Percentiles rank a stretch among this genome's conserved stretches.
phyloP scores from a whole-genome alignment of 2,797 vertebrate species.

The Muscicapa comitata region DNA sequence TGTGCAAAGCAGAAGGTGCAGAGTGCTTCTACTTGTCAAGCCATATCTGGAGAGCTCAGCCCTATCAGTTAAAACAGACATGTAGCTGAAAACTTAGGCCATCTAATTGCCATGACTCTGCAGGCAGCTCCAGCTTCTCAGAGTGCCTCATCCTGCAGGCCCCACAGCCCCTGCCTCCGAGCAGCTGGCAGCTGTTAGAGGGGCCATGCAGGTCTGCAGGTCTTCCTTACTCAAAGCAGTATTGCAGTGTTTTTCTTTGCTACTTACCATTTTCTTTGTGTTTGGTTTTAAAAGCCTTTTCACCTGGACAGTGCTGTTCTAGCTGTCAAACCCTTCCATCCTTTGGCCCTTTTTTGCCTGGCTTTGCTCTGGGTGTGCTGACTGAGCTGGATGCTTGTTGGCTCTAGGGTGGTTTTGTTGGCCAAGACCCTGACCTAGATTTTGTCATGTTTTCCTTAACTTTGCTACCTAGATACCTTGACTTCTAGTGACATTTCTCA shows the following conservation, averaged over 20 bases:
- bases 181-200: background rate
- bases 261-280: background rate
- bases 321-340: background rate
- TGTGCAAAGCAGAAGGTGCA: background rate
- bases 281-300: background rate
- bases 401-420: background rate
- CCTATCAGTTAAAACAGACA: background rate
- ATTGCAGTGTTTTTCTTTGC: background rate
- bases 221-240: background rate
- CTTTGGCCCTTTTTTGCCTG: background rate
- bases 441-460: background rate
- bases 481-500: background rate
- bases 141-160: background rate
- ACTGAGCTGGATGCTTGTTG: background rate
- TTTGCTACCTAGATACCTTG: background rate
- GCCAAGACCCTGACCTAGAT: background rate
- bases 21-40: background rate
- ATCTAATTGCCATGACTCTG: background rate
- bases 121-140: background rate
- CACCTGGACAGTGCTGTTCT: background rate
- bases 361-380: background rate
- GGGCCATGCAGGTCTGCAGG: background rate
- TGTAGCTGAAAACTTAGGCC: background rate
- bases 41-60: background rate
- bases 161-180: fast-evolving